phyloP scores from a whole-genome alignment of 2,888 invertebrate genomes.

The Synergus itoensis region DNA sequence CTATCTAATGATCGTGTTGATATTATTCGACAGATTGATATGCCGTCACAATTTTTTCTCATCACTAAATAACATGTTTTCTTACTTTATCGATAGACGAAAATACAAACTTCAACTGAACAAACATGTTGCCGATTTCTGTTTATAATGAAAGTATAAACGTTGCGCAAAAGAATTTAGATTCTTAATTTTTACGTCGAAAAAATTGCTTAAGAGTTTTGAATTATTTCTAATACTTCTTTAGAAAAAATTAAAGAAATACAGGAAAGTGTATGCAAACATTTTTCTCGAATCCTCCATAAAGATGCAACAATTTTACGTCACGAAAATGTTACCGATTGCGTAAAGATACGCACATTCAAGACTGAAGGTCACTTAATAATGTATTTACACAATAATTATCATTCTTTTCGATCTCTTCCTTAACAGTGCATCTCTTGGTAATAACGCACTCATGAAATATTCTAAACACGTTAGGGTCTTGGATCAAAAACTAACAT shows the following conservation, averaged over 20 bases:
- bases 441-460: constrained; percentile 46
- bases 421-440: constrained; percentile 49
- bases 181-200: background rate
- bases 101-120: background rate
- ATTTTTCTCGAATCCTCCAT: background rate
- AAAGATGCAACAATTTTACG: constrained; percentile 43
- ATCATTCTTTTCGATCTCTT: constrained; percentile 54
- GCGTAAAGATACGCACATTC: constrained; percentile 50
- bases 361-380: constrained; percentile 52
- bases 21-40: background rate
- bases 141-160: background rate
- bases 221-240: background rate
- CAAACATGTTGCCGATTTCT: background rate
- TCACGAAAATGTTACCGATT: constrained; percentile 43
- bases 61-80: background rate
- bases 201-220: background rate
- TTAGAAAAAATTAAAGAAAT: background rate
- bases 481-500: constrained; percentile 53
- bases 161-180: background rate
- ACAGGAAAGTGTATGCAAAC: no score
- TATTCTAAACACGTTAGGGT: constrained; percentile 53
- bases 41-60: background rate
- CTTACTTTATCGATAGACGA: background rate
- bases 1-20: background rate
- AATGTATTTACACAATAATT: constrained; percentile 58